Evolutionary conservation across 2,113 vertebrate species (phyloP).

Genomic region (Acanthisitta chloris): DNA sequence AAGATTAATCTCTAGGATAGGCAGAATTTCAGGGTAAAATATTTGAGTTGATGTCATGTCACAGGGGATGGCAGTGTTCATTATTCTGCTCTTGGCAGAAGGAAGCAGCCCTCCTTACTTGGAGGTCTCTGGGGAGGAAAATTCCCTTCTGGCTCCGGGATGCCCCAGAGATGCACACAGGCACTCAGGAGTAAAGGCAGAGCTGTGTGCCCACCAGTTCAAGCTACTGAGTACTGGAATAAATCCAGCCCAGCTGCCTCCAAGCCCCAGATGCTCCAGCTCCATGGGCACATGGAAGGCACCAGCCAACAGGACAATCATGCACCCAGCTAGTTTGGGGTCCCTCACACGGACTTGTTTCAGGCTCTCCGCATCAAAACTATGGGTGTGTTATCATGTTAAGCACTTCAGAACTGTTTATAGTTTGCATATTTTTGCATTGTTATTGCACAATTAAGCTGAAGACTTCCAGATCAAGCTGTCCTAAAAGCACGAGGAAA

Average conservation of each 20-base stretch:
- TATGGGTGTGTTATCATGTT: background rate
- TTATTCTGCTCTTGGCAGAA: background rate
- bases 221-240: background rate
- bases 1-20: background rate
- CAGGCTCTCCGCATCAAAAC: background rate
- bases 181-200: background rate
- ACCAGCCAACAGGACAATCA: background rate
- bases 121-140: background rate
- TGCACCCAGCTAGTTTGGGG: background rate
- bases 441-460: background rate
- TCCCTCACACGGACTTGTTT: background rate
- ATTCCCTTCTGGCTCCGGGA: background rate
- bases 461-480: background rate
- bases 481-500: background rate
- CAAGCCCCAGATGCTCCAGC: background rate
- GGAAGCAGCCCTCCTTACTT: background rate
- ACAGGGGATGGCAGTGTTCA: background rate
- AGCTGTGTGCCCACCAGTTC: background rate
- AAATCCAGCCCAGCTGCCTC: background rate
- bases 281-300: background rate
- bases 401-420: background rate
- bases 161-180: background rate
- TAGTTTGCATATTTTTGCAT: background rate
- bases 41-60: background rate
- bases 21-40: background rate